A percentile compares a stretch with the other conserved stretches of the same genome.
These are phyloP conservation scores for Phyllostomus hastatus DNA, from an alignment of 2,113 vertebrate species.

Conservation along the genomic window DNA sequence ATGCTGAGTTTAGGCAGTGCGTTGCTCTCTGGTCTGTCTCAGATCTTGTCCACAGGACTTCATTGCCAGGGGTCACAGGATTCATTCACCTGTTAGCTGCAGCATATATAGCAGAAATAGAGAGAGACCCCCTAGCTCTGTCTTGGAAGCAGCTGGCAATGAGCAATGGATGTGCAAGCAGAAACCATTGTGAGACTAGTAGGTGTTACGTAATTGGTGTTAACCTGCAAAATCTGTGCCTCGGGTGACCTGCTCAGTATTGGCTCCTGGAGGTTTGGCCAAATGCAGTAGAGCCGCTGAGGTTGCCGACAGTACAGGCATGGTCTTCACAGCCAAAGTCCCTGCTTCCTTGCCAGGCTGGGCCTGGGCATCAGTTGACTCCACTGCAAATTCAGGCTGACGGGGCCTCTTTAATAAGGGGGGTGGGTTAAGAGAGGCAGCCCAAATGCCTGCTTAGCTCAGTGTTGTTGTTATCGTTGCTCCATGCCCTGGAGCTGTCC, in stretches of 20 bases:
- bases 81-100: neutral
- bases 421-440: neutral
- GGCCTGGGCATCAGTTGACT: neutral
- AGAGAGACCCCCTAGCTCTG: neutral
- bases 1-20: neutral
- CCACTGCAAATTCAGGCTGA: neutral
- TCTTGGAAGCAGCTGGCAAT: neutral
- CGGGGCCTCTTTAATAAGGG: neutral
- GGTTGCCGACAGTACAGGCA: neutral
- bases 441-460: neutral
- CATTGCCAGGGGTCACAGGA: neutral
- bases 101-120: neutral
- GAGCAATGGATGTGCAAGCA: neutral
- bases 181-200: neutral
- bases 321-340: neutral
- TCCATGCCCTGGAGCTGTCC: constrained; percentile 24
- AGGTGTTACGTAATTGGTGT: neutral
- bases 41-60: neutral
- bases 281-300: neutral
- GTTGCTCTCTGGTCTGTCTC: neutral
- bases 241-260: neutral
- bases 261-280: neutral
- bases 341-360: fast-evolving
- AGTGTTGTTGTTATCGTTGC: neutral
- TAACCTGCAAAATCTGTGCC: neutral